Evolutionary conservation across 2,797 vertebrate species (phyloP).

Genomic region (Erithacus rubecula): DNA sequence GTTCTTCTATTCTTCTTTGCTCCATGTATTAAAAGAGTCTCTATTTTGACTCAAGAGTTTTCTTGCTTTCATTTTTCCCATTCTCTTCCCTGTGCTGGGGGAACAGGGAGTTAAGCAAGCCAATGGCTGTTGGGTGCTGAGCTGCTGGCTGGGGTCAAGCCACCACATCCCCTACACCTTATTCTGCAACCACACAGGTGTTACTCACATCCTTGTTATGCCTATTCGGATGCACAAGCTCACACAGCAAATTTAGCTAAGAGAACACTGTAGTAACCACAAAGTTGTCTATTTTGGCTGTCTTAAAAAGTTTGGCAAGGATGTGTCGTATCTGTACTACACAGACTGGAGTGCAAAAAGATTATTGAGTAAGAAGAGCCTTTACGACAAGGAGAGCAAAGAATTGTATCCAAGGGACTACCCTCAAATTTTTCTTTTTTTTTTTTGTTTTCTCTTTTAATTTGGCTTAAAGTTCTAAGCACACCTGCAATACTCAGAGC

Average conservation of each 20-base stretch:
- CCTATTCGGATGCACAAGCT: neutral
- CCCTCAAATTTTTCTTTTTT: neutral
- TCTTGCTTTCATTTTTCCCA: neutral
- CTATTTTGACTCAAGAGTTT: neutral
- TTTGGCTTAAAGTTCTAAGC: neutral
- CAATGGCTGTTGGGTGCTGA: neutral
- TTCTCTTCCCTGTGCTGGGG: neutral
- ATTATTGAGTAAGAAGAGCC: neutral
- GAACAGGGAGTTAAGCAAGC: neutral
- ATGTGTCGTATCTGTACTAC: neutral
- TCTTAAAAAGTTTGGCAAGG: neutral
- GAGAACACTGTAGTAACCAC: neutral
- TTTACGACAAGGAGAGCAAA: neutral
- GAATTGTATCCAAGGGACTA: neutral
- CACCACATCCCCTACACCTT: too few relatives aligned
- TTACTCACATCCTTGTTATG: neutral
- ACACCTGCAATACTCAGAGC: neutral
- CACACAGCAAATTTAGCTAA: neutral
- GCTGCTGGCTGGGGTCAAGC: neutral
- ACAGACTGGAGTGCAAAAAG: neutral
- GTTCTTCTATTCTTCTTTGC: neutral
- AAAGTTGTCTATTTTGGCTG: neutral
- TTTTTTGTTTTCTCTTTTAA: neutral
- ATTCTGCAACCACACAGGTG: rapidly evolving
- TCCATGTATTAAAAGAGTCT: neutral